phyloP scores from a whole-genome alignment of 1,140 invertebrate genomes.

The Drosophila sulfurigaster region DNA sequence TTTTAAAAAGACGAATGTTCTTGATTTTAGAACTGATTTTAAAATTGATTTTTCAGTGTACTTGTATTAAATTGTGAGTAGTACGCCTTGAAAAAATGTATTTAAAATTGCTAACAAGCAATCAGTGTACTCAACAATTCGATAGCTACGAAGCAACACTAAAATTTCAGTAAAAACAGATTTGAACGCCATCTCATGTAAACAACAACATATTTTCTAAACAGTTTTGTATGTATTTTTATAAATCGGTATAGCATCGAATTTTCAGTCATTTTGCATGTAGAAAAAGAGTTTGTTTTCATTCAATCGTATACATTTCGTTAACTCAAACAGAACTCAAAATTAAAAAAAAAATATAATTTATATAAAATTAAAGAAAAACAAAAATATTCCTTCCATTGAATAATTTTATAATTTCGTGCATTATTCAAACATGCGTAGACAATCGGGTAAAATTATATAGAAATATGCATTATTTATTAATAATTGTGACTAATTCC shows the following conservation, averaged over 20 bases:
- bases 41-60: no score
- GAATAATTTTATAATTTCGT: background rate
- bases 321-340: conserved; percentile 7
- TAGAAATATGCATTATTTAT: background rate
- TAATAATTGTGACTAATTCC: background rate
- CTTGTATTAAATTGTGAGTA: background rate
- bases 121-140: conserved; percentile 1
- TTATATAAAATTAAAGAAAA: conserved; percentile 2
- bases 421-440: conserved; percentile 14
- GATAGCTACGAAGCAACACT: background rate
- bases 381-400: background rate
- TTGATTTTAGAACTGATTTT: no score
- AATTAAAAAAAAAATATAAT: conserved; percentile 3
- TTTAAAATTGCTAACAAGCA: no score
- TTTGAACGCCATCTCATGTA: background rate
- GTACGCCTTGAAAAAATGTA: background rate
- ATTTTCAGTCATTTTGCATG: background rate
- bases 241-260: background rate
- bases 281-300: background rate
- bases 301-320: conserved; percentile 10
- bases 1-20: no score
- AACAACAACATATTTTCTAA: background rate
- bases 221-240: background rate
- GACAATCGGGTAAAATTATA: conserved; percentile 22
- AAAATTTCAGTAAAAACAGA: background rate